phyloP scores from a whole-genome alignment of 2,113 vertebrate species.

The Pangasianodon hypophthalmus region DNA sequence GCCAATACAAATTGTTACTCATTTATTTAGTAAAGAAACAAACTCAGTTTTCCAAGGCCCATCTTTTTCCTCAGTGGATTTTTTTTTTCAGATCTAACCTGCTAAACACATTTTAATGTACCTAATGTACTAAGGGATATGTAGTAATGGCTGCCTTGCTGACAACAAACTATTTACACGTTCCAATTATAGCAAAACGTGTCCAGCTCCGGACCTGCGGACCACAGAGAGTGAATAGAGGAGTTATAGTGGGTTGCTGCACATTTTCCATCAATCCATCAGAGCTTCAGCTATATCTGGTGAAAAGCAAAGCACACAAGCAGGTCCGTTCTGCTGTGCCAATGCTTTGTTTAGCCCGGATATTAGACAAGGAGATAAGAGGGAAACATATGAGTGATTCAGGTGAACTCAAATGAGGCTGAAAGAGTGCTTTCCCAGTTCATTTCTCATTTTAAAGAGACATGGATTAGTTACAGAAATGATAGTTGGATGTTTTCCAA shows the following conservation, averaged over 20 bases:
- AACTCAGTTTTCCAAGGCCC: background rate
- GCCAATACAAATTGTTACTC: background rate
- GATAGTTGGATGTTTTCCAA: background rate
- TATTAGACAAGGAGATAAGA: slow-evolving; percentile 53
- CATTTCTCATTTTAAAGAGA: background rate
- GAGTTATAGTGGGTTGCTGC: slow-evolving; percentile 25
- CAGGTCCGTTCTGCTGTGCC: slow-evolving; percentile 27
- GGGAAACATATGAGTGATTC: slow-evolving; percentile 29
- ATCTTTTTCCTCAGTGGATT: background rate
- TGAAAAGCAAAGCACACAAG: slow-evolving; percentile 44
- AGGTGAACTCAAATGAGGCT: slow-evolving; percentile 16
- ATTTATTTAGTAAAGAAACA: background rate
- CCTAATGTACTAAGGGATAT: background rate
- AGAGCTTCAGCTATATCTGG: slow-evolving; percentile 39
- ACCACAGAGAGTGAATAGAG: slow-evolving; percentile 6
- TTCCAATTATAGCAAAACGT: slow-evolving; percentile 35
- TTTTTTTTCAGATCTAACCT: background rate
- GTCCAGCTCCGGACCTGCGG: background rate
- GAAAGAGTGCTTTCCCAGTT: slow-evolving; percentile 33
- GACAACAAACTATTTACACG: slow-evolving; percentile 41
- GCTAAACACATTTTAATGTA: background rate
- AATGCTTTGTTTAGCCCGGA: slow-evolving; percentile 49
- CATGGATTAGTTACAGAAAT: background rate
- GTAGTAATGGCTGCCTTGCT: slow-evolving; percentile 32
- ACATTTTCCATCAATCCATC: slow-evolving; percentile 52